Conservation (phyloP, 30 jellyfish, hydroid and myxozoan species). For the Haliclystus octoradiatus region DNA sequence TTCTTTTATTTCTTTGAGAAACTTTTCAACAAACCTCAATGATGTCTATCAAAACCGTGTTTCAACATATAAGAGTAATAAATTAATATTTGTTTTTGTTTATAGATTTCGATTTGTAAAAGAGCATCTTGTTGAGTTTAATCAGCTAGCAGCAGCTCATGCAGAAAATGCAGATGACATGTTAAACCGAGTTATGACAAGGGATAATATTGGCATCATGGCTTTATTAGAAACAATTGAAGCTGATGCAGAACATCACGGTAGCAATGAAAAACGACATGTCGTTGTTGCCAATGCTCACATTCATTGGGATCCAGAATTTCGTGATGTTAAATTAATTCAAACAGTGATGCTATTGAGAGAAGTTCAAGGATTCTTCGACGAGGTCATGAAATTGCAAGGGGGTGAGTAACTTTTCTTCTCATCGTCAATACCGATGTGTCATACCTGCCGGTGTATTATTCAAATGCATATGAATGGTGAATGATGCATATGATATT, state of each 20-base stretch:
- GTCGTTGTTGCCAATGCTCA: slow-evolving; percentile 87
- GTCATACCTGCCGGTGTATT: too few relatives aligned
- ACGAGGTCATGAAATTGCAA: slow-evolving; percentile 17
- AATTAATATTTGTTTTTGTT: too few relatives aligned
- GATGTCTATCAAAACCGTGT: too few relatives aligned
- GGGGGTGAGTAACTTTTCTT: not conserved
- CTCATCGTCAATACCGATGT: too few relatives aligned
- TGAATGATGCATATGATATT: too few relatives aligned
- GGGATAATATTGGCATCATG: slow-evolving; percentile 91
- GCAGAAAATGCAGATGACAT: slow-evolving; percentile 94
- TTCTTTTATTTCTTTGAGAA: too few relatives aligned
- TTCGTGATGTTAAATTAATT: slow-evolving; percentile 75
- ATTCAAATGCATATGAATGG: not conserved
- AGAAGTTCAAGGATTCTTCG: slow-evolving; percentile 65
- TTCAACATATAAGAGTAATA: too few relatives aligned
- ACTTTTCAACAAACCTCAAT: too few relatives aligned
- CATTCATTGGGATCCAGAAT: slow-evolving; percentile 97
- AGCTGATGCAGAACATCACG: not conserved
- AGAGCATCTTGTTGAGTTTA: slow-evolving; percentile 89
- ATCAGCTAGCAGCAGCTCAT: slow-evolving; percentile 93
- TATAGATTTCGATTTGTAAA: slow-evolving; percentile 63
- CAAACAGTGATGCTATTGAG: slow-evolving; percentile 88
- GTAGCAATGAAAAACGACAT: slow-evolving; percentile 43
- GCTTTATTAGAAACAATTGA: slow-evolving; percentile 72
- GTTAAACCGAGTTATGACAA: slow-evolving; percentile 87